These are phyloP conservation scores for Porites australiensis DNA, from an alignment of 64 coral and sea anemone species.

Conservation along the genomic window DNA sequence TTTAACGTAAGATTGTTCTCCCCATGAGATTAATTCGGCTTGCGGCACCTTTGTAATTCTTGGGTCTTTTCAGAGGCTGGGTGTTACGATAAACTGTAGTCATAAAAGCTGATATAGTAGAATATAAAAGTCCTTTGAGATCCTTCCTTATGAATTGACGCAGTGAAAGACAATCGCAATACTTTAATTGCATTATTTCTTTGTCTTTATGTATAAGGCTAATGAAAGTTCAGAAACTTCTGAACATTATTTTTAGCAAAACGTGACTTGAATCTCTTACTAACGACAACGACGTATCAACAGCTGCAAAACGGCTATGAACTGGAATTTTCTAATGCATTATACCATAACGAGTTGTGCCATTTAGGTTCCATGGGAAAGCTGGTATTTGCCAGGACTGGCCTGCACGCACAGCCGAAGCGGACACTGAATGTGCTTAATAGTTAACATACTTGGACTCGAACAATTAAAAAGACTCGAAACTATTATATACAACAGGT, in stretches of 20 bases:
- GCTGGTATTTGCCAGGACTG: too few species aligned
- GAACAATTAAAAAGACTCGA: too few species aligned
- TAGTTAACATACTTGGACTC: too few species aligned
- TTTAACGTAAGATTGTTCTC: not conserved
- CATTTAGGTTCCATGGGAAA: too few species aligned
- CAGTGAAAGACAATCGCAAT: not conserved
- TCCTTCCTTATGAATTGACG: not conserved
- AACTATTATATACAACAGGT: too few species aligned
- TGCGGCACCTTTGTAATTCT: slow-evolving; percentile 8
- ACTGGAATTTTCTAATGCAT: not conserved
- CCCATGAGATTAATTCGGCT: slow-evolving; percentile 30
- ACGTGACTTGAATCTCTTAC: not conserved
- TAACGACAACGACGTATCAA: not conserved
- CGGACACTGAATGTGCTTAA: too few species aligned
- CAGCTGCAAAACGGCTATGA: not conserved
- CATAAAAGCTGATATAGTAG: not conserved
- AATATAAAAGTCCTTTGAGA: not conserved
- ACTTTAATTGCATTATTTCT: not conserved
- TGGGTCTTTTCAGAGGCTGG: not conserved
- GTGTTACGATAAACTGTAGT: not conserved
- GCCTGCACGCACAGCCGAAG: too few species aligned
- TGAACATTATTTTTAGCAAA: not conserved
- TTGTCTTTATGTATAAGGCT: not conserved
- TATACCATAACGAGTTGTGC: not conserved
- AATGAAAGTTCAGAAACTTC: not conserved